Base-by-base conservation (phyloP, 2,888 invertebrate genomes). In the Helicoverpa assulta region DNA sequence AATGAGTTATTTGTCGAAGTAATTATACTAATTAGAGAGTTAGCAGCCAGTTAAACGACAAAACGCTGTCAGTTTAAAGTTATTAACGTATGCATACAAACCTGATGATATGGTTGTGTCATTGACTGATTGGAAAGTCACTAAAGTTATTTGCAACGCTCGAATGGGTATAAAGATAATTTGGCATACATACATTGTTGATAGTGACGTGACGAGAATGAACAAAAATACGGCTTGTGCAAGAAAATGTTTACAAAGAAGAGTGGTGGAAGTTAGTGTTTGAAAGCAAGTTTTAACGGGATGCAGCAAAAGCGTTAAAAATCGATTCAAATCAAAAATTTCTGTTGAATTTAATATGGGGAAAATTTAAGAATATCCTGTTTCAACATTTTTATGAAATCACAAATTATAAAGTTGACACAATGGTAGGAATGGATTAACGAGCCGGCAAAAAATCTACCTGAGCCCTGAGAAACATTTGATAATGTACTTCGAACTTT, bases 41-140 rank as follows among this genome's bases (percentile, higher is more conserved):
- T 78, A 83, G 61, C 69, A 77, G 64, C 37, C 64, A 64, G 70
- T 72, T 68, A 67, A 67, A 52, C 57, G 66, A 43, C 53, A 66
- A 77, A 74, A 74, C 58, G 78, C 40, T 67, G 80, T 19, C 80
- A 73, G 68, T 76, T 80, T 73, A 53, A 76, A 76, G 62, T 67
- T 68, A 80, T 76, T 74, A 80, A 47, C 70, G 59, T 80, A 61
- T 80, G 77, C 71, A 80, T 76, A 76, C 71, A 80, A 66, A 63
- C 65, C 78, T 63, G 77, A 77, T 76, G 77, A 76, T 80, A 76
- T 57, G 65, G 43, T 21, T 60, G 77, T 77, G 81, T 81, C 84
- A 78, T 83, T 81, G 81, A 78, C 82, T 81, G 70, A 75, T 83
- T 78, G 68, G 78, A 78, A 78, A 78, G 78, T 68, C 81, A 76